These are phyloP conservation scores for Dilophus febrilis DNA, from an alignment of 2,888 invertebrate genomes.

Conservation along the genomic window DNA sequence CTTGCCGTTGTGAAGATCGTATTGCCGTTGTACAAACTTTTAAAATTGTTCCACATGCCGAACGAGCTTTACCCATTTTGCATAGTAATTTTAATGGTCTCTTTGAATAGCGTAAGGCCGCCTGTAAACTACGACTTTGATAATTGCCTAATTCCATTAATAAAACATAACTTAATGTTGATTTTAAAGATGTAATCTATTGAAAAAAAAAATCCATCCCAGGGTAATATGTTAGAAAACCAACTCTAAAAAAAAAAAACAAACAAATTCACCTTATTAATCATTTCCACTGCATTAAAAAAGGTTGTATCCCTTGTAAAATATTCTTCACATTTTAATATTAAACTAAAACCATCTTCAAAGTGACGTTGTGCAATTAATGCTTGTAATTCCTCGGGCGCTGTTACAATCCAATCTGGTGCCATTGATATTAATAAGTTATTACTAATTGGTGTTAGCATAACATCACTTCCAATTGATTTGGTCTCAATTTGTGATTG, in stretches of 20 bases:
- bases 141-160: slow-evolving; percentile 77
- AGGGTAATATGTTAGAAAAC: too few relatives aligned
- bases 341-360: slow-evolving; percentile 71
- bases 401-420: slow-evolving; percentile 81
- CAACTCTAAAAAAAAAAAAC: too few relatives aligned
- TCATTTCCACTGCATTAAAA: slow-evolving; percentile 19
- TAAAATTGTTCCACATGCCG: slow-evolving; percentile 27
- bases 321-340: slow-evolving; percentile 48
- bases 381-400: slow-evolving; percentile 88
- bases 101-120: slow-evolving; percentile 70
- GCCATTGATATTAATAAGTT: slow-evolving; percentile 18
- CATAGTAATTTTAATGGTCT: slow-evolving; percentile 64
- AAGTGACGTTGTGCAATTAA: slow-evolving; percentile 90
- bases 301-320: slow-evolving; percentile 25
- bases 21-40: slow-evolving; percentile 27
- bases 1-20: slow-evolving; percentile 25
- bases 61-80: slow-evolving; percentile 28
- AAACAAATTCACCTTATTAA: slow-evolving; percentile 11
- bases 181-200: slow-evolving; percentile 52
- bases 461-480: slow-evolving; percentile 14
- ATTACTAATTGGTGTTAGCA: slow-evolving; percentile 16
- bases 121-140: slow-evolving; percentile 79
- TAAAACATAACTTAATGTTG: slow-evolving; percentile 66
- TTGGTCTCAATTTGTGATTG: slow-evolving; percentile 14
- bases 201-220: not conserved